phyloP scores from a whole-genome alignment of 2,888 invertebrate genomes.

The Meghimatium bilineatum region DNA sequence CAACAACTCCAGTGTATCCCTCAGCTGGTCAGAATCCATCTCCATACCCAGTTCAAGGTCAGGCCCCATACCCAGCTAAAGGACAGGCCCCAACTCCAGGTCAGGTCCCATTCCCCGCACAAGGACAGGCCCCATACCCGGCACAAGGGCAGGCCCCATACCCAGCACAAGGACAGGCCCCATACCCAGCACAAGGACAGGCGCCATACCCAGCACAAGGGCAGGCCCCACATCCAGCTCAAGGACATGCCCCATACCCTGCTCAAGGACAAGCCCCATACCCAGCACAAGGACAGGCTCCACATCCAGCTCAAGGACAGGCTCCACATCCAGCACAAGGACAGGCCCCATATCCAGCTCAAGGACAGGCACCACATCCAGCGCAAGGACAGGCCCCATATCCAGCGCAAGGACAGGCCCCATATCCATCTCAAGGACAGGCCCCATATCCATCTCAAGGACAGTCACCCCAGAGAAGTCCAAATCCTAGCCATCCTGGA shows the following conservation, averaged over 20 bases:
- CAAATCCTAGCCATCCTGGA: neutral
- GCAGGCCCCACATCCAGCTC: neutral
- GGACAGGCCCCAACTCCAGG: conserved; percentile 31
- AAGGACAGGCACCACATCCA: neutral
- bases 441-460: neutral
- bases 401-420: neutral
- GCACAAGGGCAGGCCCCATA: conserved; percentile 11
- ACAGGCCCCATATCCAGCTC: neutral
- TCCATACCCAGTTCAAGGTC: conserved; percentile 16
- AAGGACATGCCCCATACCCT: conserved; percentile 24
- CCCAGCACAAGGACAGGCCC: conserved; percentile 5
- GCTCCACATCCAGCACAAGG: neutral
- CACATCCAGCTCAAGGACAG: neutral
- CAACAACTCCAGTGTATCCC: conserved; percentile 15
- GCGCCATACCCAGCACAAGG: neutral
- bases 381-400: neutral
- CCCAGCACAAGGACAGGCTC: neutral
- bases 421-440: conserved; percentile 25
- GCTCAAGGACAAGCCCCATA: conserved; percentile 10
- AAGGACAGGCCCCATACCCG: conserved; percentile 20
- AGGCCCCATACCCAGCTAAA: conserved; percentile 1
- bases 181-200: conserved; percentile 2
- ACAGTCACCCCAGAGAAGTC: conserved; percentile 12
- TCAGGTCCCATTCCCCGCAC: conserved; percentile 7
- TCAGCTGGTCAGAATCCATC: neutral